These are phyloP conservation scores for Neopipo cinnamomea DNA, from an alignment of 2,113 vertebrate species.

Conservation along the genomic window DNA sequence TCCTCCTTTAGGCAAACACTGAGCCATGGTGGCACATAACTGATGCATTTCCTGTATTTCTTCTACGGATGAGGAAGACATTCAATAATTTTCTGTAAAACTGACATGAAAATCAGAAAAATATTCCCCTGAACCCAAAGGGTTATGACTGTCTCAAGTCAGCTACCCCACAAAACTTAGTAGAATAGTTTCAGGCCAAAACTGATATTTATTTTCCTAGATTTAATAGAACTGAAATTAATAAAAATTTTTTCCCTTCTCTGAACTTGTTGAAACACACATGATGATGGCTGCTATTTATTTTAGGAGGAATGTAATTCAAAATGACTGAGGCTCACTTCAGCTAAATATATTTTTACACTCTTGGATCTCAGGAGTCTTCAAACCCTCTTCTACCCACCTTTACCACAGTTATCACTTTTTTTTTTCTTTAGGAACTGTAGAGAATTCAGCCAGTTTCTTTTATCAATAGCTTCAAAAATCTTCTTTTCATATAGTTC, in stretches of 20 bases:
- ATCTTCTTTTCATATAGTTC: background rate
- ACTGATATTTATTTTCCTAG: background rate
- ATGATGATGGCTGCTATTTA: background rate
- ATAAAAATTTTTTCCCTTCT: background rate
- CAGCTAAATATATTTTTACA: background rate
- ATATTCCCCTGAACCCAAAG: background rate
- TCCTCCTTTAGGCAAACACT: background rate
- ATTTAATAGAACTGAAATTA: background rate
- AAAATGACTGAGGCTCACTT: background rate
- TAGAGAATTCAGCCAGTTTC: background rate
- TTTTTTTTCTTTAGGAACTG: background rate
- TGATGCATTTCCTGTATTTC: background rate
- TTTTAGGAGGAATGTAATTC: background rate
- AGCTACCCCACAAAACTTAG: background rate
- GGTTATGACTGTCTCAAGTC: background rate
- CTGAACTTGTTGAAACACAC: background rate
- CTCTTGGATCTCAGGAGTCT: background rate
- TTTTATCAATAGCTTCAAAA: background rate
- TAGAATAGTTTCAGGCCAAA: background rate
- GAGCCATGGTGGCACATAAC: background rate
- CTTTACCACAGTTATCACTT: background rate
- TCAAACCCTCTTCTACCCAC: background rate
- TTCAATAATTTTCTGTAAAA: background rate
- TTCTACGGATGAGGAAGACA: background rate
- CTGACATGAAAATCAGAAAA: background rate